These are phyloP conservation scores for Ips nitidus DNA, from an alignment of 1,140 invertebrate genomes.

Conservation along the genomic window DNA sequence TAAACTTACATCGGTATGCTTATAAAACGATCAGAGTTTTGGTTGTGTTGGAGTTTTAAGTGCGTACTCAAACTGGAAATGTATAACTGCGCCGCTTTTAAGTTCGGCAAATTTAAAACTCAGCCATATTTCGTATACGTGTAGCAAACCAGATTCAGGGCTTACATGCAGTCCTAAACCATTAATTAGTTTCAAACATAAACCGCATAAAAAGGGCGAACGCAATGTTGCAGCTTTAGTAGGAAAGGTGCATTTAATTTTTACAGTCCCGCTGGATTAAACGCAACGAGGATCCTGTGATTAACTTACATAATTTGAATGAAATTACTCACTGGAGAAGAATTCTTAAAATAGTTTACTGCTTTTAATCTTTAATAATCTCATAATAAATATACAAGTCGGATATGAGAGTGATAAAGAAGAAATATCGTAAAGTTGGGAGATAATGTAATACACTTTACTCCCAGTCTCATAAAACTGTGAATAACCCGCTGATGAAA, in stretches of 20 bases:
- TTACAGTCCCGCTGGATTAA: too few species aligned
- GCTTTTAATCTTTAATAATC: conserved; percentile 21
- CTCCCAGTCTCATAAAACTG: conserved; percentile 7
- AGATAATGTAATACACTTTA: conserved; percentile 16
- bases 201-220: not conserved
- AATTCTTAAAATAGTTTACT: conserved; percentile 16
- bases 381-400: conserved; percentile 3
- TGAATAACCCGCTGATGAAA: conserved; percentile 6
- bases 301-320: too few species aligned
- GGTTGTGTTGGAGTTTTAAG: too few species aligned
- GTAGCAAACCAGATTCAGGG: not conserved
- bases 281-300: too few species aligned
- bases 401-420: conserved; percentile 20
- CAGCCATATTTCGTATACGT: not conserved
- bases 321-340: not conserved
- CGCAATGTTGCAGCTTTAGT: too few species aligned
- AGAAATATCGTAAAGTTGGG: conserved; percentile 18
- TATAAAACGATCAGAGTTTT: too few species aligned
- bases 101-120: not conserved
- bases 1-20: not conserved
- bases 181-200: conserved; percentile 1
- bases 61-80: too few species aligned
- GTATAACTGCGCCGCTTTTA: too few species aligned
- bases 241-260: too few species aligned
- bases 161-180: not conserved